Evolutionary conservation across 2,888 invertebrate genomes (phyloP), one percentile per base, ranked within the genome.

Genomic region (Nasonia oneida): DNA sequence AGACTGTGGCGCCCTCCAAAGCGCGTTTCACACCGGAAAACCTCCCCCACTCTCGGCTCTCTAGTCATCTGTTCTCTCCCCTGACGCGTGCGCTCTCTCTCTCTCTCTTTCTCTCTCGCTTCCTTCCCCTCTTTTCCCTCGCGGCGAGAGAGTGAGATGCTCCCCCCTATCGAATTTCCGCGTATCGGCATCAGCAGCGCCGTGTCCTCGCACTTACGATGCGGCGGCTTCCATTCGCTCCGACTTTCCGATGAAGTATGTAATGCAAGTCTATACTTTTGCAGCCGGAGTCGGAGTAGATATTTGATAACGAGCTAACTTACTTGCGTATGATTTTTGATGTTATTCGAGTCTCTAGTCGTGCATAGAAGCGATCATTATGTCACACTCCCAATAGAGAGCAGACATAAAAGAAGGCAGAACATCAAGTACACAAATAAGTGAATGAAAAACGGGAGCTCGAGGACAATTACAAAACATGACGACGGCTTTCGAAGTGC

Each of bases 1-100:
- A 77, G 37, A 78, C 33, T 50, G 85, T 90, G 89, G 90, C 91
- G 91, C 91, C 89, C 84, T 77, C 57, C 15, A 2, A 53, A 70
- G 50, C 50, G 33, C 53, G 57, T 70, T 74, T 29, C 71, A 42
- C 64, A 84, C 86, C 73, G 85, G 87, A 73, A 85, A 85, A 81
- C 78, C 84, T 87, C 83, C 87, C 89, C 88, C 88, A 47, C 85
- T 81, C 76, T 37, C 67, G 10, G 29, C 23, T 23, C 33, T 18
- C 33, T 18, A 71, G 71, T 81, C 85, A 81, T 85, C 77, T 85
- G 81, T 81, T 85, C 77, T 47, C 33, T 76, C 70, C 70, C 71
- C n/a, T 53, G 73, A 61, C 29, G 81, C 83, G 71, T 29, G 47
- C 71, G 64, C 84, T 37, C 8, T 14, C 37, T 75, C 18, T 73